Conservation (phyloP, 2,888 invertebrate species). For the Rhogogaster chlorosoma region DNA sequence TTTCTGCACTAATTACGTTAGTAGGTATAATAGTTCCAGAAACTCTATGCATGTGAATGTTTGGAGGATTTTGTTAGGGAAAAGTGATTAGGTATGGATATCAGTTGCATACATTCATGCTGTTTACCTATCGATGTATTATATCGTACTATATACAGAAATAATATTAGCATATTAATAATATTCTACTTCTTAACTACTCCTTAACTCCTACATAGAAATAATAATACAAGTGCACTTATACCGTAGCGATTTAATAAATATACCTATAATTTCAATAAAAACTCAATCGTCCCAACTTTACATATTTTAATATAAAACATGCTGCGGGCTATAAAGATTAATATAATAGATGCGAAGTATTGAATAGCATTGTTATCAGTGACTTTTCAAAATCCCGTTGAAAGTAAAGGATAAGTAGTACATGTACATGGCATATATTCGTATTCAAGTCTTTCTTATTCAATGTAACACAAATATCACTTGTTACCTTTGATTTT, state of each 20-base stretch:
- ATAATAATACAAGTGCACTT: slow-evolving; percentile 3
- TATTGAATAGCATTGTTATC: not conserved
- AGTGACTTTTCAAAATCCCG: not conserved
- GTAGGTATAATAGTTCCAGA: too few species aligned
- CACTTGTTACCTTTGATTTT: not conserved
- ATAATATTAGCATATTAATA: slow-evolving; percentile 17
- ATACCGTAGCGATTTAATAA: not conserved
- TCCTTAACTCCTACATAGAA: not conserved
- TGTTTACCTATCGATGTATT: not conserved
- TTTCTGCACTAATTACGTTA: too few species aligned
- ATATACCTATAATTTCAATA: slow-evolving; percentile 16
- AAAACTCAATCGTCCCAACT: slow-evolving; percentile 5
- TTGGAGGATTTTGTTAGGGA: not conserved
- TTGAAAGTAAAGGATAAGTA: not conserved
- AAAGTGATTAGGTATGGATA: not conserved
- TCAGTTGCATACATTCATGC: not conserved
- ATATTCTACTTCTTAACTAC: not conserved
- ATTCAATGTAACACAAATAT: not conserved
- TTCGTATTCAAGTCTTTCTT: slow-evolving; percentile 15
- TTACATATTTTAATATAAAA: slow-evolving; percentile 51
- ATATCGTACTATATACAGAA: slow-evolving; percentile 5
- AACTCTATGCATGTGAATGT: too few species aligned
- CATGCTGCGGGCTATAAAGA: not conserved
- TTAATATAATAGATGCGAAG: not conserved
- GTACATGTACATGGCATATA: not conserved